phyloP scores from a whole-genome alignment of 2,113 vertebrate species.

The Argyrosomus japonicus region DNA sequence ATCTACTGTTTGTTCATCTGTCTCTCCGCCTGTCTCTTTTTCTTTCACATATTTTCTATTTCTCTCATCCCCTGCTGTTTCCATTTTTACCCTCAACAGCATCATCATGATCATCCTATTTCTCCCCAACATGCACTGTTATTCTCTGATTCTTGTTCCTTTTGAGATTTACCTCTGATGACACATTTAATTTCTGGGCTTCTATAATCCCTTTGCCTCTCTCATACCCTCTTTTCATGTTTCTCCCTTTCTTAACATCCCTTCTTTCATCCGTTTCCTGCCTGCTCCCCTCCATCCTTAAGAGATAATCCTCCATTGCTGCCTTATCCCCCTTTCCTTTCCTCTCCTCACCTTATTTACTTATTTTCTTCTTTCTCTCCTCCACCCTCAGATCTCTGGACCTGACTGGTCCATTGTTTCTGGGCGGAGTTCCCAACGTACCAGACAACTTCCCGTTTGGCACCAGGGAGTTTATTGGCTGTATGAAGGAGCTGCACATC shows the following conservation, averaged over 20 bases:
- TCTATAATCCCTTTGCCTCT: slow-evolving; percentile 41
- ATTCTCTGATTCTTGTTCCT: slow-evolving; percentile 19
- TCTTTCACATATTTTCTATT: slow-evolving; percentile 32
- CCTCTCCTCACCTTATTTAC: slow-evolving; percentile 40
- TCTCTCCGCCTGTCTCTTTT: slow-evolving; percentile 27
- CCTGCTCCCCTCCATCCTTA: slow-evolving; percentile 6
- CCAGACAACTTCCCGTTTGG: slow-evolving; percentile 95
- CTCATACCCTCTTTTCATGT: slow-evolving; percentile 15
- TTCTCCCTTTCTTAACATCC: slow-evolving; percentile 12
- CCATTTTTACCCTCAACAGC: slow-evolving; percentile 11
- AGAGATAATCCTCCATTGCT: slow-evolving; percentile 19
- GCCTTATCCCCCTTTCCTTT: neutral
- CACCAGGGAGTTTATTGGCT: slow-evolving; percentile 94
- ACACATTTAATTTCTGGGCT: slow-evolving; percentile 52
- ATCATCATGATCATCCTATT: slow-evolving; percentile 25
- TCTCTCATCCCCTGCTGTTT: slow-evolving; percentile 2
- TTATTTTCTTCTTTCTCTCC: slow-evolving; percentile 21
- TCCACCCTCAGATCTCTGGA: slow-evolving; percentile 90
- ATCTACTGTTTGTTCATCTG: slow-evolving; percentile 53
- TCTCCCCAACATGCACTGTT: neutral
- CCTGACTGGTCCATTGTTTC: slow-evolving; percentile 95
- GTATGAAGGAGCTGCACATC: slow-evolving; percentile 96
- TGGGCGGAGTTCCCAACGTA: slow-evolving; percentile 96
- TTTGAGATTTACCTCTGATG: slow-evolving; percentile 39
- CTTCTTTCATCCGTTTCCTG: slow-evolving; percentile 6